A percentile compares a stretch with the other conserved stretches of the same genome.
These are phyloP conservation scores for Monopis laevigella DNA, from an alignment of 2,888 invertebrate genomes.

Conservation along the genomic window DNA sequence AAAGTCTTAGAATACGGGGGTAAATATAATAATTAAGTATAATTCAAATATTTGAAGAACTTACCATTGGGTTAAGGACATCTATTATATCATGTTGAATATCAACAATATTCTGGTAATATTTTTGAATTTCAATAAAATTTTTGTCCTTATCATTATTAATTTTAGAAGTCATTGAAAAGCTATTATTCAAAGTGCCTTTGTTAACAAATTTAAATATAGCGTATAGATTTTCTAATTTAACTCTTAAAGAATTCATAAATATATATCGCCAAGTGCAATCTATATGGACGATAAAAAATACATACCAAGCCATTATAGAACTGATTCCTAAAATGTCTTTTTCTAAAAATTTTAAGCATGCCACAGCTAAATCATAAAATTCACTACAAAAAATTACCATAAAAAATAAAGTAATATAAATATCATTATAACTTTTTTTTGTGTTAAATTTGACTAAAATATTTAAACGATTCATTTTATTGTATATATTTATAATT, in stretches of 20 bases:
- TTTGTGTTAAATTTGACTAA: not conserved
- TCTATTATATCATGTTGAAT: not conserved
- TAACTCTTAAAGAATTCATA: not conserved
- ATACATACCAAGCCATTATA: not conserved
- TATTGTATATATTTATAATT: not conserved
- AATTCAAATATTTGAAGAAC: no score
- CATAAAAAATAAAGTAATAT: not conserved
- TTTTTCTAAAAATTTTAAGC: no score
- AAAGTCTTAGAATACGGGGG: no score
- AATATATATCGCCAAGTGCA: not conserved
- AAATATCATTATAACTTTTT: not conserved
- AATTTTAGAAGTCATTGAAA: not conserved
- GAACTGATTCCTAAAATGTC: not conserved
- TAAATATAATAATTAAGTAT: no score
- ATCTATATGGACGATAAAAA: slow-evolving; percentile 1
- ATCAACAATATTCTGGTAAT: not conserved
- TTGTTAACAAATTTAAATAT: no score
- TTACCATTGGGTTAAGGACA: slow-evolving; percentile 2
- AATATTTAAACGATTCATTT: not conserved
- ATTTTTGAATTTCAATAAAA: not conserved
- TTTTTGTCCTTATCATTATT: not conserved
- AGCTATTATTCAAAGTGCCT: not conserved
- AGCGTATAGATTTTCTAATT: no score
- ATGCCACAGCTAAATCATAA: not conserved
- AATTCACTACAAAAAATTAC: slow-evolving; percentile 1